Base-by-base conservation (phyloP, 2,888 invertebrate species). In the Tillus elongatus region DNA sequence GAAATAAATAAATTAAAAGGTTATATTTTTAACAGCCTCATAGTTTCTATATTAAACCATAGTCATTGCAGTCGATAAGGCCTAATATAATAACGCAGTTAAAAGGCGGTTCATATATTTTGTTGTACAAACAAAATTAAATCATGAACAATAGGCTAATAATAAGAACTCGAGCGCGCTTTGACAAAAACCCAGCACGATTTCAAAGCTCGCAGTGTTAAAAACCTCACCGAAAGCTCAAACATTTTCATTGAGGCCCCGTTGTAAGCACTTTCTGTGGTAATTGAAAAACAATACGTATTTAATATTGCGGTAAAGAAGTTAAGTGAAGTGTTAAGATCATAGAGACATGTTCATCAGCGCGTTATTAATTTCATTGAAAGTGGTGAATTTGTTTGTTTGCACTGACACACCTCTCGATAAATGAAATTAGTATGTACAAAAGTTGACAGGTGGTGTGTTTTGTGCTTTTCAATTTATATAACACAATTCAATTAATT, bases 361-460 rank as follows among this genome's bases (percentile, higher is more conserved):
- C 6, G 6, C 24, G 24, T 19, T 6, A 19, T 8, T 19, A 19
- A 19, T 19, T n/a, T 19, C 6, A 6, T 8, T 19, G 6, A 6
- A 19, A 19, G n/a, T 19, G n/a, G 6, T 19, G 6, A n/a, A 19
- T 19, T 19, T 19, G 24, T 19, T 19, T 19, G 24, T 19, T 19
- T 8, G 24, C 6, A 19, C 6, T n/a, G 24, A 8, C 24, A 19
- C 24, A 19, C 24, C 24, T 19, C n/a, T n/a, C n/a, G 24, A n/a
- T 19, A 19, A 19, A 19, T n/a, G n/a, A 19, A 8, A 19, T 19
- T 19, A 19, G 24, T 19, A 19, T 19, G n/a, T 8, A 19, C n/a
- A 19, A 19, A 19, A 19, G 24, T 19, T 19, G 24, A 19, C 24
- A 19, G 24, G 24, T 19, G 24, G 24, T 19, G 24, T 8, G 24